Conservation (phyloP, 2,888 invertebrate genomes). For the Adineta ricciae region DNA sequence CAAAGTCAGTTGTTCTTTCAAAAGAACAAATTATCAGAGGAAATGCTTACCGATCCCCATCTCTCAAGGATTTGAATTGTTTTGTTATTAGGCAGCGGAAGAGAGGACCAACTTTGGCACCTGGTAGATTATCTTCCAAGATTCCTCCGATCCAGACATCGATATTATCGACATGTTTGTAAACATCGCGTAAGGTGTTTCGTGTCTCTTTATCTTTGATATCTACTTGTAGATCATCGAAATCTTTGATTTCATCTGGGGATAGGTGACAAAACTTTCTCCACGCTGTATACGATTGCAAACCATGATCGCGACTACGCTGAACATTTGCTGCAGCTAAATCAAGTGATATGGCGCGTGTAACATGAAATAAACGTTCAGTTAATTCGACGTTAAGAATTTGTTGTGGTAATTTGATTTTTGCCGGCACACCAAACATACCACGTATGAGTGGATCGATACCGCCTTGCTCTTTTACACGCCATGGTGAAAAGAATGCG, state of each 20-base stretch:
- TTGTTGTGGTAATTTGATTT: constrained; percentile 69
- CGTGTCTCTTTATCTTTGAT: constrained; percentile 65
- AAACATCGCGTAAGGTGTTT: constrained; percentile 66
- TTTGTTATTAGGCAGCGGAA: constrained; percentile 84
- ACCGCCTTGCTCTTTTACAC: constrained; percentile 88
- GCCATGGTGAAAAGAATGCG: constrained; percentile 93
- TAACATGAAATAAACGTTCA: constrained; percentile 74
- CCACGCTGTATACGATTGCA: constrained; percentile 77
- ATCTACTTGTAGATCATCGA: constrained; percentile 71
- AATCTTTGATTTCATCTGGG: constrained; percentile 60
- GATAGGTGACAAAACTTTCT: constrained; percentile 71
- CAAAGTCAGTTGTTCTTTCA: too few relatives aligned
- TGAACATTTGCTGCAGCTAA: constrained; percentile 91
- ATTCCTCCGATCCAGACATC: constrained; percentile 94
- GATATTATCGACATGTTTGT: constrained; percentile 79
- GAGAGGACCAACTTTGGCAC: constrained; percentile 80
- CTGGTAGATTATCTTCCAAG: constrained; percentile 70
- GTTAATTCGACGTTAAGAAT: constrained; percentile 85
- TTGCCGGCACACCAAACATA: constrained; percentile 75
- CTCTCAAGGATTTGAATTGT: constrained; percentile 75
- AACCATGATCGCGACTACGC: constrained; percentile 79
- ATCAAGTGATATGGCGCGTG: constrained; percentile 70
- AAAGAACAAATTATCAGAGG: too few relatives aligned
- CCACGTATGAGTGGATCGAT: constrained; percentile 88
- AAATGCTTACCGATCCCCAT: constrained; percentile 62